Percentiles rank a stretch among this genome's conserved stretches.
Conservation (phyloP, 2,113 vertebrate species). For the Andinoacara biseriatus region DNA sequence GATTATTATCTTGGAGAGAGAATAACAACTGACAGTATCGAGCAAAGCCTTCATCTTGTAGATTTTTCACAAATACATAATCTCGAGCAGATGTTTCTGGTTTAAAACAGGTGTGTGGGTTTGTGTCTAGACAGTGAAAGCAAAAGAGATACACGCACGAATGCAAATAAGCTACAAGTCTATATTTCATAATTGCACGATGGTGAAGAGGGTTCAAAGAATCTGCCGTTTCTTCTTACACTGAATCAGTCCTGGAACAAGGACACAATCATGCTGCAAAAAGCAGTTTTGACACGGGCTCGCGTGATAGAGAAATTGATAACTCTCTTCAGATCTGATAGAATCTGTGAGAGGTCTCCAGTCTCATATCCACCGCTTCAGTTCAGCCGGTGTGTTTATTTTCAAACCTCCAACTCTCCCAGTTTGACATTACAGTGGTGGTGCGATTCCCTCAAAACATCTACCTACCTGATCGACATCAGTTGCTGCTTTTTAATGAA, state of each 20-base stretch:
- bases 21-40: neutral
- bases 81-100: neutral
- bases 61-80: neutral
- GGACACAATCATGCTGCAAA: neutral
- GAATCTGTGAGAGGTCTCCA: conserved; percentile 36
- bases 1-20: neutral
- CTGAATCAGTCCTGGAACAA: conserved; percentile 23
- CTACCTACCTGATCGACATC: conserved; percentile 26
- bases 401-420: conserved; percentile 7
- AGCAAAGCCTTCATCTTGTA: neutral
- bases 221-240: neutral
- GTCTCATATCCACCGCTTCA: conserved; percentile 15
- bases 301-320: conserved; percentile 32
- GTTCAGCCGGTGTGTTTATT: conserved; percentile 32
- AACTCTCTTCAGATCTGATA: conserved; percentile 31
- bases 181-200: neutral
- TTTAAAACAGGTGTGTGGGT: neutral
- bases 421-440: neutral
- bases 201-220: neutral
- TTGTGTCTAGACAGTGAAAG: neutral
- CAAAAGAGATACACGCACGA: neutral
- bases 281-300: neutral
- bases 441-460: conserved; percentile 14
- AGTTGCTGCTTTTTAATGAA: conserved; percentile 50
- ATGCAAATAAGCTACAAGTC: conserved; percentile 28